Percentiles rank a stretch among this genome's conserved stretches.
These are phyloP conservation scores for Clarias batrachus DNA, from an alignment of 2,113 vertebrate genomes.

Conservation along the genomic window DNA sequence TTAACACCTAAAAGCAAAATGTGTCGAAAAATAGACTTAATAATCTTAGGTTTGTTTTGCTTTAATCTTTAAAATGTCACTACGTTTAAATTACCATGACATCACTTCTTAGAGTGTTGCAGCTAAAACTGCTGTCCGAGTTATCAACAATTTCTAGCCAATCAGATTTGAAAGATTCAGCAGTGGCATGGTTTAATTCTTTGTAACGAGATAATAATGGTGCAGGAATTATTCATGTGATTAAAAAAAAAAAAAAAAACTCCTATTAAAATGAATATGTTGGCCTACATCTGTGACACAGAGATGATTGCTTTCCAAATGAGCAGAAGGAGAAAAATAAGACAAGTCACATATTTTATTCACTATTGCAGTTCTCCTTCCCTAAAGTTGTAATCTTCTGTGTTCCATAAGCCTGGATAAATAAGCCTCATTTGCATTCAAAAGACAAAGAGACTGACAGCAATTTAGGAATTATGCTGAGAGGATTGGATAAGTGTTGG, in stretches of 20 bases:
- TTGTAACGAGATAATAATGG: constrained; percentile 12
- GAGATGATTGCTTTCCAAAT: constrained; percentile 34
- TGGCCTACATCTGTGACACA: constrained; percentile 13
- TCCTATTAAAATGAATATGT: constrained; percentile 12
- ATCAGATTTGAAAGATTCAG: background rate
- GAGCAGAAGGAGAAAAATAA: constrained; percentile 5
- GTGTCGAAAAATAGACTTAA: too few species aligned
- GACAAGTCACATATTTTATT: constrained; percentile 44
- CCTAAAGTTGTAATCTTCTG: constrained; percentile 36
- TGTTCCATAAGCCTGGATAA: constrained; percentile 29
- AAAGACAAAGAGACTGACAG: constrained; percentile 64
- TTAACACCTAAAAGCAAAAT: too few species aligned
- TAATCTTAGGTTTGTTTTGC: too few species aligned
- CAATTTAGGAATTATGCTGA: constrained; percentile 66
- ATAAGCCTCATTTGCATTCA: constrained; percentile 58
- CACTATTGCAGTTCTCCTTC: constrained; percentile 13
- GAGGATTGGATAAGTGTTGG: constrained; percentile 61
- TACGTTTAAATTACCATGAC: too few species aligned
- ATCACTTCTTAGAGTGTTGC: background rate
- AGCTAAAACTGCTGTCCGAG: background rate
- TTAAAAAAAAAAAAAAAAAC: constrained; percentile 5
- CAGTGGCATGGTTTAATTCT: background rate
- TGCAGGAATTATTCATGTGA: background rate
- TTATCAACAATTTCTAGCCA: background rate
- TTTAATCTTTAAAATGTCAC: too few species aligned